phyloP scores from a whole-genome alignment of 2,113 vertebrate species.

The Coptodon bakossiorum region DNA sequence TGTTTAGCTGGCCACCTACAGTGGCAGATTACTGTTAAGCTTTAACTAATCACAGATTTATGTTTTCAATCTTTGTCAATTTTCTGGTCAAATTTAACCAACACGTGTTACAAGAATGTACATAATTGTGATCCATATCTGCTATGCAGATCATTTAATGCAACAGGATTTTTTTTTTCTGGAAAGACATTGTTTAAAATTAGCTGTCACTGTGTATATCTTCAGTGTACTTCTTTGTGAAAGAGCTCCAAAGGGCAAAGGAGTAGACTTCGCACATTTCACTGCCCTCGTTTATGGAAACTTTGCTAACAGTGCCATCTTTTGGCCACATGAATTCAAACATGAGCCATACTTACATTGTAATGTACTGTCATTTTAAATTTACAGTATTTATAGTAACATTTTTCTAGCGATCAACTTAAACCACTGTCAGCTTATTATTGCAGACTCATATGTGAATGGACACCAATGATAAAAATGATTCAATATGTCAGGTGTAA shows the following conservation, averaged over 20 bases:
- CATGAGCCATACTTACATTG: not conserved
- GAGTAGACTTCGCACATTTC: not conserved
- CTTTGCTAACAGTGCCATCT: slow-evolving; percentile 16
- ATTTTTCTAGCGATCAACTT: not conserved
- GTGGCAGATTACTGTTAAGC: not conserved
- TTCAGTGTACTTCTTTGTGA: not conserved
- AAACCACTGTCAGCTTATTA: not conserved
- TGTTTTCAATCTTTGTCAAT: not conserved
- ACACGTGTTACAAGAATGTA: not conserved
- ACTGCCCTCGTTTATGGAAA: not conserved
- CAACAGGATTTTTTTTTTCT: not conserved
- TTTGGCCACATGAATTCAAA: not conserved
- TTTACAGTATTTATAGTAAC: not conserved
- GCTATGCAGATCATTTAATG: not conserved
- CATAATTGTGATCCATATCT: not conserved
- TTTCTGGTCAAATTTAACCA: not conserved
- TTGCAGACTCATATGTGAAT: not conserved
- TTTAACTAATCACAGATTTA: not conserved
- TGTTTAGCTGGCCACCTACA: not conserved
- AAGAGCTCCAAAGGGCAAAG: not conserved
- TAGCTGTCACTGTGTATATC: not conserved
- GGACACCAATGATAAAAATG: not conserved
- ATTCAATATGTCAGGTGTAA: not conserved
- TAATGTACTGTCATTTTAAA: not conserved
- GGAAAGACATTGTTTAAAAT: not conserved